A percentile compares a stretch with the other conserved stretches of the same genome.
Conservation (phyloP, 2,888 invertebrate genomes). For the Agrotis segetum region DNA sequence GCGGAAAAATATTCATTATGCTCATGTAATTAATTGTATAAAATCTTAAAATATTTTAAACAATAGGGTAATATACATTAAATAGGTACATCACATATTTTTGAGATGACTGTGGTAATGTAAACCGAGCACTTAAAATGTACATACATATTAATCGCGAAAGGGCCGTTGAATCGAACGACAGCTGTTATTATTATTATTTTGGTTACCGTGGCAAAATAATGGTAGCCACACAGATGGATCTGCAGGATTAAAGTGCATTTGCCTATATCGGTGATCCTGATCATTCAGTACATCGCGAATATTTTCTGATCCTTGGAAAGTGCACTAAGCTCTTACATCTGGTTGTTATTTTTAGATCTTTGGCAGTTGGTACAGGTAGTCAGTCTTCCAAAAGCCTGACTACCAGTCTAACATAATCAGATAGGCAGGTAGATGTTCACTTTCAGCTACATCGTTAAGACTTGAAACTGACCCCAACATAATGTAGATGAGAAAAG, state of each 20-base stretch:
- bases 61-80: constrained; percentile 14
- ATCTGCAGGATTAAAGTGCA: no score
- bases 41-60: constrained; percentile 7
- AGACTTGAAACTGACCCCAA: no score
- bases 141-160: no score
- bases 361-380: background rate
- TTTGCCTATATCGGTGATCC: no score
- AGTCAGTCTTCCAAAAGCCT: background rate
- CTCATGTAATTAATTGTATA: background rate
- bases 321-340: background rate
- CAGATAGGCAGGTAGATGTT: background rate
- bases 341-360: background rate
- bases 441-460: background rate
- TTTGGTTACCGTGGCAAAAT: no score
- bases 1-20: background rate
- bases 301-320: background rate
- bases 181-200: no score
- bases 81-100: background rate
- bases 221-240: no score
- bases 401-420: background rate
- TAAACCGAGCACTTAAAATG: no score
- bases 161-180: no score
- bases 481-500: background rate
- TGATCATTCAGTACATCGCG: no score
- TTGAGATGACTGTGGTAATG: background rate